phyloP scores from a whole-genome alignment of 1,140 invertebrate species.

The Penaeus japonicus region DNA sequence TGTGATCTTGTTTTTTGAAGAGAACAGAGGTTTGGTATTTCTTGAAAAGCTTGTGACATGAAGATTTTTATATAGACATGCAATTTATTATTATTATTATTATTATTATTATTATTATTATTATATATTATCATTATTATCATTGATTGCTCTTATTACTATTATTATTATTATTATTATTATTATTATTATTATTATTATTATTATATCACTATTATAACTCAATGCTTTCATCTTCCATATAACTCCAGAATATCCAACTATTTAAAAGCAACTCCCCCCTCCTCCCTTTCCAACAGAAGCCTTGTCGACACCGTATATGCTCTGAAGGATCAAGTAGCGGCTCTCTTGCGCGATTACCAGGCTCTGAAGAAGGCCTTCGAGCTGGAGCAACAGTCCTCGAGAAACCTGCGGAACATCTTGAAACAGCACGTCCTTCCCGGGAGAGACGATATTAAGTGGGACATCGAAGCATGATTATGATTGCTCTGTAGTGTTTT shows the following conservation, averaged over 20 bases:
- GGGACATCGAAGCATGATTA: slow-evolving; percentile 25
- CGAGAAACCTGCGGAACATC: slow-evolving; percentile 12
- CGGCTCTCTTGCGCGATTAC: slow-evolving; percentile 66
- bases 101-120: too few species aligned
- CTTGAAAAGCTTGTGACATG: too few species aligned
- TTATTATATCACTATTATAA: too few species aligned
- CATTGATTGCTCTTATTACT: too few species aligned
- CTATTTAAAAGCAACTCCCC: background rate
- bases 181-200: too few species aligned
- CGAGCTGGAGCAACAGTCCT: slow-evolving; percentile 33
- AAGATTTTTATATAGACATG: too few species aligned
- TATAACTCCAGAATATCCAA: background rate
- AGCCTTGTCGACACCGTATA: slow-evolving; percentile 76
- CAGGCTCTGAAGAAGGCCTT: slow-evolving; percentile 46
- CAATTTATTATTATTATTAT: too few species aligned
- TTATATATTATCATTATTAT: too few species aligned
- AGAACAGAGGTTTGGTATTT: too few species aligned
- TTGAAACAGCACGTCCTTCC: slow-evolving; percentile 31
- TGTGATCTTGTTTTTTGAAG: too few species aligned
- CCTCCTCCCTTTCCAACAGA: slow-evolving; percentile 63
- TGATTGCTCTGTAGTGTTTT: too few species aligned
- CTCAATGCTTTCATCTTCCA: background rate
- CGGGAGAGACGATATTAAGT: slow-evolving; percentile 12
- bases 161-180: too few species aligned
- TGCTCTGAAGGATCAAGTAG: slow-evolving; percentile 73